Evolutionary conservation across 92 coral and sea anemone species (phyloP).

Genomic region (Metridium senile): DNA sequence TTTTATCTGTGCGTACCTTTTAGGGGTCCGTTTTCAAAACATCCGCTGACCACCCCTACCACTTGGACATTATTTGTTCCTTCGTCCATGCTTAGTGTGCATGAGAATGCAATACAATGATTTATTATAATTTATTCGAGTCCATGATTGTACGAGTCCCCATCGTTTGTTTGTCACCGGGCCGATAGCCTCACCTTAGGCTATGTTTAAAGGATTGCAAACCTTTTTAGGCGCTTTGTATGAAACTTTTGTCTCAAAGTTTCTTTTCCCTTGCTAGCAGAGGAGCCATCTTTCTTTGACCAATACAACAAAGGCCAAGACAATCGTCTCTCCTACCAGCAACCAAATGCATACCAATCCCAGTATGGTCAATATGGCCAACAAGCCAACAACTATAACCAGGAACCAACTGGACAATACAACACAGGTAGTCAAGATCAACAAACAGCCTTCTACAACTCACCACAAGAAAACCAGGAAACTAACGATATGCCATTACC

Average conservation of each 20-base stretch:
- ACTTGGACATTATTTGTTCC: no score
- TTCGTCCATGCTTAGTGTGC: no score
- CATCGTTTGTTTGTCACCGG: no score
- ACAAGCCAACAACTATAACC: slow-evolving; percentile 10
- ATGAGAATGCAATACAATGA: no score
- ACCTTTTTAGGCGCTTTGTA: no score
- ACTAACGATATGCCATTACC: neutral
- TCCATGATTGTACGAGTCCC: neutral
- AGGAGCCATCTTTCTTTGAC: slow-evolving; percentile 12
- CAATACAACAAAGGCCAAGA: slow-evolving; percentile 16
- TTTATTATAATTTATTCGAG: neutral
- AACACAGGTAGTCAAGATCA: slow-evolving; percentile 1
- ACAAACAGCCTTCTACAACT: slow-evolving; percentile 7
- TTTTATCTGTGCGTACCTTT: no score
- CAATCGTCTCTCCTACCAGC: slow-evolving; percentile 8
- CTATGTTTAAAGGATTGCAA: no score
- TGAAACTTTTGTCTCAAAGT: no score
- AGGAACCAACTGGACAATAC: neutral
- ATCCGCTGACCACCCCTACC: no score
- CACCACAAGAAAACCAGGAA: slow-evolving; percentile 12
- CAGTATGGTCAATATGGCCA: slow-evolving; percentile 4
- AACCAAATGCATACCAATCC: slow-evolving; percentile 9
- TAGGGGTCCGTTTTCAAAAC: no score
- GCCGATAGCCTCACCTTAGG: no score
- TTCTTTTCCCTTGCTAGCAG: no score